Conservation (phyloP, 2,113 vertebrate species). For the Gambusia holbrooki region DNA sequence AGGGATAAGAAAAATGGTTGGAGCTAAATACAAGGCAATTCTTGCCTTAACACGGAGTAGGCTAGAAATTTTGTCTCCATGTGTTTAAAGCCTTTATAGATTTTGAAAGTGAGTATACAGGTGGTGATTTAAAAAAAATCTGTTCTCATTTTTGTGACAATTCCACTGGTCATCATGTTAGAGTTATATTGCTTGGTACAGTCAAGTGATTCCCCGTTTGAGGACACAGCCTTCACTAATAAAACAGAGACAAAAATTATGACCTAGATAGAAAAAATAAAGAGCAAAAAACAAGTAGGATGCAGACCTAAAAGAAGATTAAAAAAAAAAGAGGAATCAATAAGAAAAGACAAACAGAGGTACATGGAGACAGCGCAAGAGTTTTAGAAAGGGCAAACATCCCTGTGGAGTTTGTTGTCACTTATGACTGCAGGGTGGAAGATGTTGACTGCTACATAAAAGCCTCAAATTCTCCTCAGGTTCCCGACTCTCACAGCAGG, state of each 20-base stretch:
- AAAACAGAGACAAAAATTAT: slow-evolving; percentile 44
- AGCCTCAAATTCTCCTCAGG: slow-evolving; percentile 22
- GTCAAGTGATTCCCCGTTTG: slow-evolving; percentile 46
- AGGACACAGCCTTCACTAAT: slow-evolving; percentile 66
- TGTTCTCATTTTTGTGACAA: slow-evolving; percentile 46
- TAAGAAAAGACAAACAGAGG: slow-evolving; percentile 8
- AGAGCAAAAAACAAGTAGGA: slow-evolving; percentile 21
- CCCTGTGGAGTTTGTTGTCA: slow-evolving; percentile 45
- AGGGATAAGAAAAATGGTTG: too few species aligned
- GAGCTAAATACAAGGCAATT: too few species aligned
- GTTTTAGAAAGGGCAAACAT: slow-evolving; percentile 54
- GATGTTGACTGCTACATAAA: slow-evolving; percentile 43
- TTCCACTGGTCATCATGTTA: slow-evolving; percentile 7
- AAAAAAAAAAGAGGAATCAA: background rate
- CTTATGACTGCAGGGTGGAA: slow-evolving; percentile 55
- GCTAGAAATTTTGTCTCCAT: too few species aligned
- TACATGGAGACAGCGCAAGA: slow-evolving; percentile 19
- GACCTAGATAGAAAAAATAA: slow-evolving; percentile 30
- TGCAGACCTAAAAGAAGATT: background rate
- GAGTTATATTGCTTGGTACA: too few species aligned
- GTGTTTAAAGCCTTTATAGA: background rate
- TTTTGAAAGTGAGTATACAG: slow-evolving; percentile 27
- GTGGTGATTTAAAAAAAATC: slow-evolving; percentile 52
- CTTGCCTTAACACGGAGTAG: too few species aligned
- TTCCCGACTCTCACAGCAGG: slow-evolving; percentile 32